A percentile compares a stretch with the other conserved stretches of the same genome.
phyloP scores from a whole-genome alignment of 2,113 vertebrate species.

The Prietella phreatophila region DNA sequence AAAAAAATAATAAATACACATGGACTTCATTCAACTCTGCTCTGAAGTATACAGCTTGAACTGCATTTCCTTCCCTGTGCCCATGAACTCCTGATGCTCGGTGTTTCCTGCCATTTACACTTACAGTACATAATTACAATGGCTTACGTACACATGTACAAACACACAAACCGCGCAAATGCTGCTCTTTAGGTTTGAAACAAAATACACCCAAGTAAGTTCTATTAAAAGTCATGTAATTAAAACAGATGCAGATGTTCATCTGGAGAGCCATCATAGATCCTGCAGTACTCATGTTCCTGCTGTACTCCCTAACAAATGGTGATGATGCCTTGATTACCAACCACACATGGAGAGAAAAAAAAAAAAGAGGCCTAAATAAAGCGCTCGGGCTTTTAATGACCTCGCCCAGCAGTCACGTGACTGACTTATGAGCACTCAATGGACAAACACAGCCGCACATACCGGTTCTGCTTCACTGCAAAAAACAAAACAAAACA shows the following conservation, averaged over 20 bases:
- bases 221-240: background rate
- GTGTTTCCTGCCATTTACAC: background rate
- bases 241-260: background rate
- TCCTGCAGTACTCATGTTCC: background rate
- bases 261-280: background rate
- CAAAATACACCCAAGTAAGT: background rate
- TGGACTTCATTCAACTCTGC: background rate
- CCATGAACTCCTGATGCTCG: background rate
- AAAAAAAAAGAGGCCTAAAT: background rate
- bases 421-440: conserved; percentile 56
- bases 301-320: background rate
- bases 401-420: background rate
- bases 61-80: background rate
- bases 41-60: background rate
- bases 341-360: background rate
- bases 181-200: background rate
- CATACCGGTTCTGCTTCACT: conserved; percentile 51
- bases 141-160: background rate
- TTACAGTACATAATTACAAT: conserved; percentile 21
- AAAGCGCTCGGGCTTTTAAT: background rate
- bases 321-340: background rate
- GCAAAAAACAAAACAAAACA: conserved; percentile 56
- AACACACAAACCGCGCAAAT: background rate
- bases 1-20: background rate
- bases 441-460: conserved; percentile 64